Conservation (phyloP, 2,888 invertebrate species). For the Galeruca laticollis region DNA sequence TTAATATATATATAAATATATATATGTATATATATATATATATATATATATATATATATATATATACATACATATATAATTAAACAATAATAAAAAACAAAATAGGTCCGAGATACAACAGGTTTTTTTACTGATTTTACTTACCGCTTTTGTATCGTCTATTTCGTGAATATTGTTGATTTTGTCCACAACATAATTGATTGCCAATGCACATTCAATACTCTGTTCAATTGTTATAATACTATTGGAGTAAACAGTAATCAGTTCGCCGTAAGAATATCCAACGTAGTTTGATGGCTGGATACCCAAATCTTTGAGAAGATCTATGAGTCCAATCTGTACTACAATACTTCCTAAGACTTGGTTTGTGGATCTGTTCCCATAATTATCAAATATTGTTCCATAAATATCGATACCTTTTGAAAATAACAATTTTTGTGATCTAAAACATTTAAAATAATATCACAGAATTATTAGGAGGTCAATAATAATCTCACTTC, state of each 20-base stretch:
- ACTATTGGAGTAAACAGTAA: conserved; percentile 92
- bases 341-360: conserved; percentile 67
- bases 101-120: no score
- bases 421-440: conserved; percentile 40
- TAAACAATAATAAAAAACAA: no score
- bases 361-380: conserved; percentile 15
- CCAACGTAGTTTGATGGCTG: conserved; percentile 63
- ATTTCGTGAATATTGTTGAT: conserved; percentile 11
- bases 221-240: conserved; percentile 86
- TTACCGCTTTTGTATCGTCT: conserved; percentile 16
- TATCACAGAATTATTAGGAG: background rate
- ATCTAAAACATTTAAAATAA: conserved; percentile 44
- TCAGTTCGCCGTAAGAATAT: conserved; percentile 91
- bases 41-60: no score
- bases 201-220: conserved; percentile 75
- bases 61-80: no score
- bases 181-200: conserved; percentile 36
- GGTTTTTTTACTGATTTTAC: conserved; percentile 11
- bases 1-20: no score
- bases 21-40: no score
- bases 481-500: conserved; percentile 60
- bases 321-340: conserved; percentile 67
- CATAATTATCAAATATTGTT: conserved; percentile 12
- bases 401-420: conserved; percentile 47
- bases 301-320: conserved; percentile 68